Evolutionary conservation across 2,888 invertebrate species (phyloP), one percentile per base, ranked within the genome.

Genomic region (Philopedon plagiatum): DNA sequence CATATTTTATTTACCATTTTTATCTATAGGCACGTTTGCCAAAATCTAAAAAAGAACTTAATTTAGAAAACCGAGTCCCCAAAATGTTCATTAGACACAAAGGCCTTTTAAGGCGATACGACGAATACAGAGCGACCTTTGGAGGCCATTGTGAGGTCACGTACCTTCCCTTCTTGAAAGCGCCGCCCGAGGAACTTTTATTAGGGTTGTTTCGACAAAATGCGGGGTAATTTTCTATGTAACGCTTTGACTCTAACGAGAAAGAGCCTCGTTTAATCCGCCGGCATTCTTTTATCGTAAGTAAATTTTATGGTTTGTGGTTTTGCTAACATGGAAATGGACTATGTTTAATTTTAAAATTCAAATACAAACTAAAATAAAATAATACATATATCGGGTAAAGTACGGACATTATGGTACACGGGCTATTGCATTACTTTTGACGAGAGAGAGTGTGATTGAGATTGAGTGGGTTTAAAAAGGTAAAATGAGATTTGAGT

Each of bases 171-270:
- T 58, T 19, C 58, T 49, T 46, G 58, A 60, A 67, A 67, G 57
- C 34, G 51, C 37, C 64, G 64, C 58, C 64, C 21, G 37, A 39
- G 67, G 49, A 68, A 49, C 61, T 68, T 68, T 68, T 51, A 51
- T 68, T 39, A 51, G 57, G 68, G 68, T 34, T 61, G 68, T 68
- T 68, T 68, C 61, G 61, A 39, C 41, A 54, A 62, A 68, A 60
- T 26, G 60, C 51, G 61, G 54, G 58, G 51, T 58, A 68, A 46
- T 68, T 68, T 44, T 46, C 54, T 54, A 49, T 54, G 61, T 62
- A 57, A 57, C 39, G 57, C 57, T 57, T 57, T 57, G 57, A 57
- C 57, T 57, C 23, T 57, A 46, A 46, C 46, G 61, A 62, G 46
- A 46, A 44, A 7, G 29, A 49, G 26, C 34, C 46, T 37, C 39